Evolutionary conservation across 2,113 vertebrate genomes (phyloP), one percentile per base, ranked within the genome.

Genomic region (Alouatta palliata): DNA sequence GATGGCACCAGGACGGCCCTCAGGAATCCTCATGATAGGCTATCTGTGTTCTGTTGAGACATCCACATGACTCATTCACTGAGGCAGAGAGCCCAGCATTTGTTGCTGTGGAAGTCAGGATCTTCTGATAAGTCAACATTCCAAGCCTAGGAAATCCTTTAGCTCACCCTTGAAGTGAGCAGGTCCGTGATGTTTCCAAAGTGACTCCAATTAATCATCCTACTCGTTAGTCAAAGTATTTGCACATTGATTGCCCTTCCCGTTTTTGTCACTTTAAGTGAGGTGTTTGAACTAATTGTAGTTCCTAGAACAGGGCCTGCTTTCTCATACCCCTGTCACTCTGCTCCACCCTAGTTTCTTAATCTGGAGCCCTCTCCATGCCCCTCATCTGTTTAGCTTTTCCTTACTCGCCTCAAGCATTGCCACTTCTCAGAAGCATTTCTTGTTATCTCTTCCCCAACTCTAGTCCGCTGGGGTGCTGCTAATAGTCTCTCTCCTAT

Each of bases 301-400:
- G 47, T 47, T 66, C 82, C 61, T 75, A n/a, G 40, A 87, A 35
- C 13, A 87, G 5, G 7, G 5, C 45, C 45, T 32, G 47, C 37
- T 92, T 87, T 90, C 45, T 92, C 76, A 80, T 79, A 83, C 27
- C 2, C 70, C 13, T 49, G 16, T 90, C 52, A 66, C 27, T 52
- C 64, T 77, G 84, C 37, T 40, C 20, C 3, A 35, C 47, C n/a
- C 47, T 93, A 3, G 19, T 80, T 95, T 58, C 40, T 96, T 87
- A 79, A 80, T 82, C 40, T 68, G 61, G 17, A 80, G 35, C 21
- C 10, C 30, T 92, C 43, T 47, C 45, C 30, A 56, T 6, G 45
- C 3, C 1, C 12, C 9, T 77, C 45, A 45, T 56, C 35, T 94
- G 43, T 17, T 66, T 47, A 71, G 68, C 20, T 82, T 64, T 64